Conservation (phyloP, 2,113 vertebrate genomes). For the Candoia aspera region DNA sequence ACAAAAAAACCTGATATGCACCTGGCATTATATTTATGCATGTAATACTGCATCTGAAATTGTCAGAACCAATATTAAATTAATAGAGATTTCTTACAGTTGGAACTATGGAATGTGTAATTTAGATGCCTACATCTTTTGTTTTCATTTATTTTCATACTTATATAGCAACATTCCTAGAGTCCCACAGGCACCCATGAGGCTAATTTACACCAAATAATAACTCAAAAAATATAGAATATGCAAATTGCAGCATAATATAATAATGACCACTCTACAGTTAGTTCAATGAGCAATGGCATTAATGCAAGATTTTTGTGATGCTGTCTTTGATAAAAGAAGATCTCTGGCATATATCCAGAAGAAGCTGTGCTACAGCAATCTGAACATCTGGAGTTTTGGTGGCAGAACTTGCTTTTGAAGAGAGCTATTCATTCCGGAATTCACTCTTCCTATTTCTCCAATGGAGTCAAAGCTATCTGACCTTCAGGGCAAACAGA, state of each 20-base stretch:
- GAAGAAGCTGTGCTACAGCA: constrained; percentile 2
- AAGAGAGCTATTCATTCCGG: not conserved
- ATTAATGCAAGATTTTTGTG: constrained; percentile 31
- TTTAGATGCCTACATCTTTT: constrained; percentile 42
- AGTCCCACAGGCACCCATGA: constrained; percentile 48
- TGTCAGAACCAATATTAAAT: not conserved
- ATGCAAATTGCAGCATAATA: not conserved
- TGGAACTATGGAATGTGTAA: constrained; percentile 16
- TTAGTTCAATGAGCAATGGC: constrained; percentile 33
- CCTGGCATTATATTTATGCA: not conserved
- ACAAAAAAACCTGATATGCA: not conserved
- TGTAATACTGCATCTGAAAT: not conserved
- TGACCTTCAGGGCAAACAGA: constrained; percentile 55
- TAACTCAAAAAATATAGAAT: not conserved
- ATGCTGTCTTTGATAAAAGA: constrained; percentile 23
- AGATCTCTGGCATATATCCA: not conserved
- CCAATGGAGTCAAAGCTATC: constrained; percentile 22
- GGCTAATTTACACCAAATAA: constrained; percentile 57
- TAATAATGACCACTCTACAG: not conserved
- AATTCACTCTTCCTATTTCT: constrained; percentile 34
- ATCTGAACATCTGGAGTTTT: constrained; percentile 12
- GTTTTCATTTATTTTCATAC: constrained; percentile 40
- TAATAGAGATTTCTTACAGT: not conserved
- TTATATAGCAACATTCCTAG: constrained; percentile 50
- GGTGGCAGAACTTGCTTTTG: rapidly evolving